Percentiles rank a stretch among this genome's conserved stretches.
These are phyloP conservation scores for Arothron firmamentum DNA, from an alignment of 2,113 vertebrate species.

Conservation along the genomic window DNA sequence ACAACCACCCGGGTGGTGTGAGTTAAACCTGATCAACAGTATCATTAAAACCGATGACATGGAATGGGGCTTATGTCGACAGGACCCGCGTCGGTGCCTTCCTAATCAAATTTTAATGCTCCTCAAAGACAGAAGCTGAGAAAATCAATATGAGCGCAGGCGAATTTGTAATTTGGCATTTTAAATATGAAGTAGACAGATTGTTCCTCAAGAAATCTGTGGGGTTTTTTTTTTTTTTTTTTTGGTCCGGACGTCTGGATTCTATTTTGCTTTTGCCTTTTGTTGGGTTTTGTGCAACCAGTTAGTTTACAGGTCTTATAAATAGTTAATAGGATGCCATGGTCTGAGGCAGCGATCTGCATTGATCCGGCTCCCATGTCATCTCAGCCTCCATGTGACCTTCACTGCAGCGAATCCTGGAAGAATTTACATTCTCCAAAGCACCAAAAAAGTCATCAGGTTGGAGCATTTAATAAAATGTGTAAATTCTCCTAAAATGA, in stretches of 20 bases:
- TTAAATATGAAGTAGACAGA: not conserved
- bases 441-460: no score
- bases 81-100: no score
- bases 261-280: constrained; percentile 5
- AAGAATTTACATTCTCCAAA: not conserved
- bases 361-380: not conserved
- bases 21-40: no score
- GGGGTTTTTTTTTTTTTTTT: not conserved
- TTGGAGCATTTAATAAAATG: not conserved
- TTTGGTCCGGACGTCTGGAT: not conserved
- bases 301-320: constrained; percentile 7
- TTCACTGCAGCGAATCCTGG: not conserved
- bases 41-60: no score
- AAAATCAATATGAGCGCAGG: not conserved
- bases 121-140: no score
- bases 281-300: not conserved
- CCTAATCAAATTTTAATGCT: no score
- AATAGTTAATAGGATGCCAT: constrained; percentile 10
- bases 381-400: not conserved
- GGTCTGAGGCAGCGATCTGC: constrained; percentile 1
- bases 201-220: not conserved
- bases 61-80: no score
- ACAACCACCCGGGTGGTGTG: no score
- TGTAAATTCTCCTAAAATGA: constrained; percentile 3
- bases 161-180: not conserved